Base-by-base conservation (phyloP, 2,113 vertebrate genomes). In the Arizona elegans region DNA sequence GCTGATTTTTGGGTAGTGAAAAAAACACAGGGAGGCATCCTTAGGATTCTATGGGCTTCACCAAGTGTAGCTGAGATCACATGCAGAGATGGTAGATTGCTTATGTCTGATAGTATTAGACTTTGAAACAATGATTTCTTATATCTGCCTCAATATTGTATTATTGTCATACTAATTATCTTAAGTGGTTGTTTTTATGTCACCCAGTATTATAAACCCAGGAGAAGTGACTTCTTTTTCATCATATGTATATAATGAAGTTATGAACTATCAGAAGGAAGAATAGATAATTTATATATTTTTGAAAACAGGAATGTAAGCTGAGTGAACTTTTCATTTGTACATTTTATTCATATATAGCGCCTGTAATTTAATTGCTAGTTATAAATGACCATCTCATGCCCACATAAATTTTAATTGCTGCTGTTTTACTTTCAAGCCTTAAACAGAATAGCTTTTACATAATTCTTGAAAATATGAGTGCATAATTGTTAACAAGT, bases 61-160 rank as follows among this genome's bases (percentile, higher is more conserved):
- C 13, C 29, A 75, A 75, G 65, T 15, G n/a, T 38, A 75, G 15
- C 17, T 43, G 15, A 81, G 33, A 21, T 3, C 75, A 81, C 33
- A 81, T 43, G 17, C 75, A 81, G 8, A 81, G 75, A 43, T 81
- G 17, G 33, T 19, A 43, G 75, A 81, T 81, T 81, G 33, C 75
- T 81, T 81, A 38, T 81, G 75, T 81, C 7, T 38, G 33, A 9
- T 38, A 38, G 17, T 94, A 93, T 50, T 88, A 92, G 43, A 88
- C 95, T 95, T 95, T 91, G 56, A 50, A 93, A 92, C 91, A 90
- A 55, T 88, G 91, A 95, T 95, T 70, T 95, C 81, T 90, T 94
- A 5, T 93, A 38, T 88, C 47, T 88, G 52, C 29, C 9, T 92
- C 86, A 90, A 3, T 92, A 33, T 93, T 94, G 33, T 0, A 8